Evolutionary conservation across 2,888 invertebrate species (phyloP).

Genomic region (Leptogaster cylindrica): DNA sequence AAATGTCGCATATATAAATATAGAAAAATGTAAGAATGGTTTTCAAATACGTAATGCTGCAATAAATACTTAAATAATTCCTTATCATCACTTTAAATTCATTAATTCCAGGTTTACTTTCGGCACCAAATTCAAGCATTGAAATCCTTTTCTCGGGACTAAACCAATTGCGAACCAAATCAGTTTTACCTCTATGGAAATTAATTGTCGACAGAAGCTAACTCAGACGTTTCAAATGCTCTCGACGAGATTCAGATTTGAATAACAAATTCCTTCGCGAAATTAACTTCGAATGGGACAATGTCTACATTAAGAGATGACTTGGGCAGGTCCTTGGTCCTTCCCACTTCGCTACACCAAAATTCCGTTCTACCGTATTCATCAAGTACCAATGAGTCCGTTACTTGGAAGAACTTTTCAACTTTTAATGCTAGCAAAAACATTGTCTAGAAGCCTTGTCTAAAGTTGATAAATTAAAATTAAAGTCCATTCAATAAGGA

Average conservation of each 20-base stretch:
- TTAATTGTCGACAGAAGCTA: conserved; percentile 10
- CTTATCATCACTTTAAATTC: too few species aligned
- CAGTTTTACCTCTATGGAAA: conserved; percentile 2
- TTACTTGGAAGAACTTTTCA: neutral
- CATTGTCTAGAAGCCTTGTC: conserved; percentile 13
- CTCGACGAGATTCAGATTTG: conserved; percentile 3
- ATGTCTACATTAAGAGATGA: conserved; percentile 10
- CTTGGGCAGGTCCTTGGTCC: neutral
- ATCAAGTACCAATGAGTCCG: neutral
- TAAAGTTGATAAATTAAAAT: conserved; percentile 38
- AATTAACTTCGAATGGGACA: conserved; percentile 39
- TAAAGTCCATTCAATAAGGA: conserved; percentile 18
- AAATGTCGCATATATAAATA: too few species aligned
- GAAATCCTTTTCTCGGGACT: neutral
- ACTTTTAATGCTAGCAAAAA: neutral
- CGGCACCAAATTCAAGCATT: too few species aligned
- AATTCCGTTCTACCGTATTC: neutral
- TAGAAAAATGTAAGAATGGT: too few species aligned
- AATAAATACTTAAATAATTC: too few species aligned
- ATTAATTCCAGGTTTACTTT: too few species aligned
- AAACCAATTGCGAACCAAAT: neutral
- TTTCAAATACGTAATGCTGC: too few species aligned
- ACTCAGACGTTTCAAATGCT: conserved; percentile 12
- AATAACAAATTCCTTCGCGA: conserved; percentile 41
- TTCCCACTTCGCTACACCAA: neutral